These are phyloP conservation scores for Typhlichthys eigenmanni DNA, from an alignment of 2,797 vertebrate species.

Conservation along the genomic window DNA sequence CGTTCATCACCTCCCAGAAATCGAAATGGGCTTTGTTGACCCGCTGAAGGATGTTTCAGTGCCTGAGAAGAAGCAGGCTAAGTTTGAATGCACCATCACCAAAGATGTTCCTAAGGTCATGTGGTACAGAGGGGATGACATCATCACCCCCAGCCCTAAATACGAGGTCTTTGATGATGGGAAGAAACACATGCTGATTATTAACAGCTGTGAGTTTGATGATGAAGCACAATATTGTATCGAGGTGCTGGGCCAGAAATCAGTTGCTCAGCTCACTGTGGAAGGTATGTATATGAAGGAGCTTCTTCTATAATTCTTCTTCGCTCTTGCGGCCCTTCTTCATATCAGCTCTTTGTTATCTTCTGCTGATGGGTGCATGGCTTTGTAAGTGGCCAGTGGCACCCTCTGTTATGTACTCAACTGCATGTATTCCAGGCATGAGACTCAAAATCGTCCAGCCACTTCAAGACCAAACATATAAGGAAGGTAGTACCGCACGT, in stretches of 20 bases:
- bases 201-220: conserved; percentile 95
- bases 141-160: conserved; percentile 90
- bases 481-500: conserved; percentile 88
- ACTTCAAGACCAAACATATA: conserved; percentile 90
- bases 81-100: conserved; percentile 93
- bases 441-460: conserved; percentile 88
- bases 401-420: conserved; percentile 53
- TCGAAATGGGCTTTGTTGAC: conserved; percentile 90
- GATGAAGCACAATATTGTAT: conserved; percentile 93
- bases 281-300: conserved; percentile 83
- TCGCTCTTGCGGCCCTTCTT: conserved; percentile 6
- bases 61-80: conserved; percentile 94
- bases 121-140: conserved; percentile 91
- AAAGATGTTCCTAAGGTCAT: conserved; percentile 92
- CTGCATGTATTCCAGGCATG: conserved; percentile 82
- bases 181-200: conserved; percentile 94
- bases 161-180: conserved; percentile 94
- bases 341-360: conserved; percentile 21
- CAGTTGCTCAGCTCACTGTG: conserved; percentile 86
- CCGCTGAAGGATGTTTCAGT: conserved; percentile 92
- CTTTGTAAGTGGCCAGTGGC: conserved; percentile 17
- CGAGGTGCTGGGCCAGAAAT: conserved; percentile 86
- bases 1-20: conserved; percentile 83
- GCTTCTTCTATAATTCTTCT: neutral
- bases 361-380: conserved; percentile 28